Evolutionary conservation across 1,140 invertebrate genomes (phyloP), one percentile per base, ranked within the genome.

Genomic region (Procambarus clarkii): DNA sequence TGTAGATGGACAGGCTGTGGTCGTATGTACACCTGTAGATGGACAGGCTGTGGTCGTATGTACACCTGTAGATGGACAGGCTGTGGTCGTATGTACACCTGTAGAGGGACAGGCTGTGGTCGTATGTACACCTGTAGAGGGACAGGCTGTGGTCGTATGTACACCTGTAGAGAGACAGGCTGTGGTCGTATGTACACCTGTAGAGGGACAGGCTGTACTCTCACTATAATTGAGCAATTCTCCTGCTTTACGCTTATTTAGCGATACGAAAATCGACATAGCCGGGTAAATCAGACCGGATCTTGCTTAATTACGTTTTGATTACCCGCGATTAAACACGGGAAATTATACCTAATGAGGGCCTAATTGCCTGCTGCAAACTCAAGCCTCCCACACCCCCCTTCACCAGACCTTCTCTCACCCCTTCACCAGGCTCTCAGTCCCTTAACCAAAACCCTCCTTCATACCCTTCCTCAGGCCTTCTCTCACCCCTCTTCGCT

Each of bases 311-410:
- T 89, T 89, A 54, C 87, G 60, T 89, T 89, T 89, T 89, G 80
- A 89, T 89, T 89, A 89, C 87, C 87, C 79, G 58, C 87, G 87
- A 82, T 83, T 83, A 83, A 83, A 77, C 87, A 89, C 87, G 78
- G 80, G 80, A 89, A 89, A 82, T 89, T 89, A 89, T 89, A 89
- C 87, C 87, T 83, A 89, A 89, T 83, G 87, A 89, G 80, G 80
- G 79, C 71, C 79, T 89, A 89, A 89, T 89, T 89, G 81, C 87
- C 80, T 89, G 18, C 64, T n/a, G 69, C 79, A 89, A 89, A 89
- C 80, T 82, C 80, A 89, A 54, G 54, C 60, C 46, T 54, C 64
- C 54, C 64, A 44, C 78, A 18, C 80, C 48, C 79, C 64, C 86
- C 24, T 21, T 54, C 64, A 24, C 46, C 60, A 58, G 8, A 69